These are phyloP conservation scores for Phalanger gymnotis DNA, from an alignment of 2,797 vertebrate species.

Conservation along the genomic window DNA sequence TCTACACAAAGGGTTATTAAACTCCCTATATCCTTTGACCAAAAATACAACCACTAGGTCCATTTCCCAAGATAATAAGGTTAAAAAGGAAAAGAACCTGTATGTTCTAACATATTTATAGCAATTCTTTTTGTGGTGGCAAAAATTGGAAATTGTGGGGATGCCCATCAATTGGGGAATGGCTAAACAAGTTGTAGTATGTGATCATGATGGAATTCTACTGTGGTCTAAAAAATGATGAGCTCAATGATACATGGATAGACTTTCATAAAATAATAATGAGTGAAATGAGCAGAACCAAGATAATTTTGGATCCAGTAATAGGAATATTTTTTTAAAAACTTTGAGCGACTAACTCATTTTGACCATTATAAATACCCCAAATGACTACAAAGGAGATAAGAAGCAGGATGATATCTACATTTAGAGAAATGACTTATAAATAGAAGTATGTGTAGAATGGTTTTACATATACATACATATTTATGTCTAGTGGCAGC, in stretches of 20 bases:
- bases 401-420: background rate
- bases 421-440: background rate
- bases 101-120: background rate
- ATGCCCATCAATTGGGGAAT: background rate
- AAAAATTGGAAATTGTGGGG: background rate
- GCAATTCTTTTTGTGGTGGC: background rate
- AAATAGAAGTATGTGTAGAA: background rate
- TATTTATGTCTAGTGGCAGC: background rate
- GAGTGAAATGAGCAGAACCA: background rate
- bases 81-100: background rate
- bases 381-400: background rate
- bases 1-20: background rate
- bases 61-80: background rate
- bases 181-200: background rate
- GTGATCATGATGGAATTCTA: too few relatives aligned
- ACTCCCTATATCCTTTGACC: too few relatives aligned
- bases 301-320: background rate
- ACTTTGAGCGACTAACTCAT: background rate
- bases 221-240: background rate
- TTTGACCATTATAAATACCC: background rate
- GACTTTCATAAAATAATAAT: background rate
- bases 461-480: background rate
- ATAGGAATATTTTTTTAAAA: background rate
- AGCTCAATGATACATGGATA: background rate
- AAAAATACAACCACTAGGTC: too few relatives aligned